Percentiles rank a stretch among this genome's conserved stretches.
phyloP scores from a whole-genome alignment of 2,888 invertebrate species.

The Chironomus riparius region DNA sequence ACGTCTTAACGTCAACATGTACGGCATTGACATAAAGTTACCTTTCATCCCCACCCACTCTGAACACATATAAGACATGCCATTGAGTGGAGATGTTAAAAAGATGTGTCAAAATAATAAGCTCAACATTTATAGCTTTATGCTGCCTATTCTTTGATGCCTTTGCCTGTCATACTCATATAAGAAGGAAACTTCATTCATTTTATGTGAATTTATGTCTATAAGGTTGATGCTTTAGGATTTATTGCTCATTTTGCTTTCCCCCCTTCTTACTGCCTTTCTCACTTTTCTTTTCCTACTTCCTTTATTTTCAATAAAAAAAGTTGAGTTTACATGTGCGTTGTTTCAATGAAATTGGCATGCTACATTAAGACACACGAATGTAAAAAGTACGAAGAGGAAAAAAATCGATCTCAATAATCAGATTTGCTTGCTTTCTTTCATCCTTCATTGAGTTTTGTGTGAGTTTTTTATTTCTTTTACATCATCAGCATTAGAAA shows the following conservation, averaged over 20 bases:
- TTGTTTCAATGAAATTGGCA: background rate
- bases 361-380: background rate
- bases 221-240: background rate
- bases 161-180: background rate
- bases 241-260: background rate
- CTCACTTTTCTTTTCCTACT: background rate
- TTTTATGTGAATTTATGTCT: background rate
- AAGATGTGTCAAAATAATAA: conserved; percentile 16
- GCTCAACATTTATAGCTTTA: conserved; percentile 5
- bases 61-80: background rate
- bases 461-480: too few relatives aligned
- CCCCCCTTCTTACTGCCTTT: background rate
- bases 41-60: background rate
- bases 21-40: background rate
- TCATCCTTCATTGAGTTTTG: too few relatives aligned
- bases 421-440: background rate
- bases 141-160: background rate
- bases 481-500: too few relatives aligned
- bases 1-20: background rate
- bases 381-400: background rate
- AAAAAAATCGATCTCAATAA: background rate
- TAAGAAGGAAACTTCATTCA: background rate
- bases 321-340: background rate
- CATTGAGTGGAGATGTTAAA: background rate
- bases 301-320: background rate